These are phyloP conservation scores for Siniperca obscura DNA, from an alignment of 2,797 vertebrate genomes.

Conservation along the genomic window DNA sequence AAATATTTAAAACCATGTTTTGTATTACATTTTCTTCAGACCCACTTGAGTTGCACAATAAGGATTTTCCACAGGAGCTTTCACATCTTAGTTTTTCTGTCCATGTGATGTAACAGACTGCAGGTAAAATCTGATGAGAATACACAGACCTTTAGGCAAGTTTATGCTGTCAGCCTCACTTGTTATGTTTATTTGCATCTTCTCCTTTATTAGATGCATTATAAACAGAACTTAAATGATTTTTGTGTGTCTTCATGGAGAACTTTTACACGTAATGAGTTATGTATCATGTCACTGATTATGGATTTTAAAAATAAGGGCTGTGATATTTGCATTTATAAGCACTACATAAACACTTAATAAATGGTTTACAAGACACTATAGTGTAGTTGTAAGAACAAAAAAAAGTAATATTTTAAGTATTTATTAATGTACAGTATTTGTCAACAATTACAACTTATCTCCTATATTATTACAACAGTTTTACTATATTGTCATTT, in stretches of 20 bases:
- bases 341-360: neutral
- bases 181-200: conserved; percentile 13
- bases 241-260: conserved; percentile 20
- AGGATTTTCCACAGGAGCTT: neutral
- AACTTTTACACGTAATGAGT: conserved; percentile 18
- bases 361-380: neutral
- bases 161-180: neutral
- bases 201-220: neutral
- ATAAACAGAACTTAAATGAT: neutral
- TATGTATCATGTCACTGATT: conserved; percentile 9
- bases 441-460: neutral
- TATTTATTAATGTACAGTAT: neutral
- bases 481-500: neutral
- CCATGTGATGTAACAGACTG: neutral
- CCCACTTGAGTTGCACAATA: conserved; percentile 15
- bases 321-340: conserved; percentile 10
- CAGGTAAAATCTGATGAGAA: neutral
- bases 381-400: neutral
- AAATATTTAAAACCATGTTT: conserved; percentile 2
- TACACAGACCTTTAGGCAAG: neutral
- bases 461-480: neutral
- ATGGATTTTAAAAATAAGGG: conserved; percentile 1
- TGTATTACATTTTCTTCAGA: neutral
- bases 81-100: neutral
- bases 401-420: neutral